These are phyloP conservation scores for Cerceris rybyensis DNA, from an alignment of 2,888 invertebrate genomes.

Conservation along the genomic window DNA sequence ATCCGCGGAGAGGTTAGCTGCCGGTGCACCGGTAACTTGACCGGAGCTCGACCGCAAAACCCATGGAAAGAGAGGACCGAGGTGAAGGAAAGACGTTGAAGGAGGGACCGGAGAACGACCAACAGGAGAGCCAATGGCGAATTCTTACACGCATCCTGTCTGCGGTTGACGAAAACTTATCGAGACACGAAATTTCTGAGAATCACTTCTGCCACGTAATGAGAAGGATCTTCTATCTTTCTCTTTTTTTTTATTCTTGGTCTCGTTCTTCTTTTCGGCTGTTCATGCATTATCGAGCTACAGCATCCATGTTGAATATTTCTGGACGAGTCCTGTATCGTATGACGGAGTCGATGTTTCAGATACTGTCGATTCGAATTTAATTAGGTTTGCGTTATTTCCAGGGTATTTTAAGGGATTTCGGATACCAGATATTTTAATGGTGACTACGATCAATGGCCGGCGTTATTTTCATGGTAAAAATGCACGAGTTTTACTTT, in stretches of 20 bases:
- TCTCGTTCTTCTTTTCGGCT: background rate
- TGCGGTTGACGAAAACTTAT: constrained; percentile 80
- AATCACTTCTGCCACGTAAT: constrained; percentile 56
- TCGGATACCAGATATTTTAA: too few relatives aligned
- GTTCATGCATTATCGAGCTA: background rate
- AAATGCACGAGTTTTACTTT: too few relatives aligned
- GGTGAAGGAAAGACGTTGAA: constrained; percentile 28
- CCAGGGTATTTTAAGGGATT: too few relatives aligned
- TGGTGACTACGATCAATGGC: too few relatives aligned
- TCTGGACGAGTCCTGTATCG: too few relatives aligned
- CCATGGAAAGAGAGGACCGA: constrained; percentile 4
- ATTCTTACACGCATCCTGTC: constrained; percentile 80
- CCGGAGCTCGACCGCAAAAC: constrained; percentile 69
- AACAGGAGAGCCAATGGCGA: constrained; percentile 59
- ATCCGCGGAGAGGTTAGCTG: constrained; percentile 73
- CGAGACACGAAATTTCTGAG: constrained; percentile 79
- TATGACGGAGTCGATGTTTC: too few relatives aligned
- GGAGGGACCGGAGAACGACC: constrained; percentile 32
- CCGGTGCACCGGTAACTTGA: constrained; percentile 74
- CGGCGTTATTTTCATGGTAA: too few relatives aligned
- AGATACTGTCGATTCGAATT: too few relatives aligned
- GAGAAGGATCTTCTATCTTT: constrained; percentile 23
- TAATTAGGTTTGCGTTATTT: too few relatives aligned
- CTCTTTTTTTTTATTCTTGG: too few relatives aligned
- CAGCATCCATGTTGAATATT: background rate